Conservation (phyloP, 2,888 invertebrate species). For the Eupithecia exiguata region DNA sequence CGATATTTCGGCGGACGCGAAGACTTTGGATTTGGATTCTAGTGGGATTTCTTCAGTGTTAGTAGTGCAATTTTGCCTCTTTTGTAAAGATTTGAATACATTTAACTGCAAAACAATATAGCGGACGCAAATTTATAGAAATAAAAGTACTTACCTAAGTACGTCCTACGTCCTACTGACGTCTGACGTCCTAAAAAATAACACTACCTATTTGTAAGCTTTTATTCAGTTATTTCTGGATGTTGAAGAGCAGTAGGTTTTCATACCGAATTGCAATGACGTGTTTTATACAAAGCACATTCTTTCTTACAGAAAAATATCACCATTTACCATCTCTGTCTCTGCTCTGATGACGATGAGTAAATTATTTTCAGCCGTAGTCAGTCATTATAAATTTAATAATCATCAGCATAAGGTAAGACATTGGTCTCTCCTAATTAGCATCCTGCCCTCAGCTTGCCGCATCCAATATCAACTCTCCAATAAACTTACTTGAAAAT, state of each 20-base stretch:
- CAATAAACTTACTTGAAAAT: conserved; percentile 86
- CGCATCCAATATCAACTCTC: not conserved
- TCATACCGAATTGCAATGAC: no score
- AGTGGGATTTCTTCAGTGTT: not conserved
- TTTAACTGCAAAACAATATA: not conserved
- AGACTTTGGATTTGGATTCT: not conserved
- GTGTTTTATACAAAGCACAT: no score
- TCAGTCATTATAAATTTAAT: not conserved
- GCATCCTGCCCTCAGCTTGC: not conserved
- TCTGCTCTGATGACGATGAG: no score
- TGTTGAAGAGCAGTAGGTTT: not conserved
- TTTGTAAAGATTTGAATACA: not conserved
- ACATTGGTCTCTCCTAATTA: not conserved
- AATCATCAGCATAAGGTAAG: not conserved
- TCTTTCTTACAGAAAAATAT: not conserved
- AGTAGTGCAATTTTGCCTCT: not conserved
- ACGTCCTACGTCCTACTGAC: no score
- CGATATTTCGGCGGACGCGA: conserved; percentile 1
- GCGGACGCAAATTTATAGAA: not conserved
- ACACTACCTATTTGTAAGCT: not conserved
- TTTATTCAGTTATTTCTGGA: not conserved
- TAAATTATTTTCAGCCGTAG: no score
- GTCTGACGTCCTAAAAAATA: no score
- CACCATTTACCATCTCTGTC: not conserved
- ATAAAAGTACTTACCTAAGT: not conserved